phyloP scores from a whole-genome alignment of 2,888 invertebrate genomes.

The Masnerella sp. region DNA sequence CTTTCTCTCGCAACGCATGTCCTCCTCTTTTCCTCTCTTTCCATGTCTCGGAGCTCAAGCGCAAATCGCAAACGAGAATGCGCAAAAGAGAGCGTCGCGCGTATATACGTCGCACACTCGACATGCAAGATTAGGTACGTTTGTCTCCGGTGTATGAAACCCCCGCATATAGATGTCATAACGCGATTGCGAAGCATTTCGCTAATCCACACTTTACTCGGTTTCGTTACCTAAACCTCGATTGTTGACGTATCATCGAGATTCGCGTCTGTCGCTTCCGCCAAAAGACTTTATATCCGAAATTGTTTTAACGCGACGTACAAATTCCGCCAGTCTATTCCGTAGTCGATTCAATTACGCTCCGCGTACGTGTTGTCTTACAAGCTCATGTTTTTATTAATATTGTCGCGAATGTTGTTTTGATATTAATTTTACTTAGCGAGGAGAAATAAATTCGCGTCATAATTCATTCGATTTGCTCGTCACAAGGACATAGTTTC shows the following conservation, averaged over 20 bases:
- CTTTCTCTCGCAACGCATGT: constrained; percentile 33
- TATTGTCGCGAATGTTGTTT: constrained; percentile 15
- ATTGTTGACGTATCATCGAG: constrained; percentile 52
- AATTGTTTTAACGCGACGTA: too few species aligned
- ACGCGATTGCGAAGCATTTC: constrained; percentile 69
- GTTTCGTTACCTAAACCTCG: constrained; percentile 63
- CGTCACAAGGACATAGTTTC: constrained; percentile 49
- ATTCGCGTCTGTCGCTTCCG: constrained; percentile 34
- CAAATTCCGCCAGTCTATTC: too few species aligned
- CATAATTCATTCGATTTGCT: constrained; percentile 55
- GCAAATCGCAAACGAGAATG: constrained; percentile 60
- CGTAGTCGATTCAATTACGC: not conserved
- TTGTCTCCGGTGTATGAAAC: constrained; percentile 67
- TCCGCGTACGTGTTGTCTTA: not conserved
- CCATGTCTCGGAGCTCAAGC: constrained; percentile 53
- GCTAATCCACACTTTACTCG: constrained; percentile 70
- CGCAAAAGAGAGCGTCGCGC: constrained; percentile 60
- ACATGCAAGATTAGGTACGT: constrained; percentile 63
- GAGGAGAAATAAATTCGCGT: constrained; percentile 38
- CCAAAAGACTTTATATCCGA: constrained; percentile 28
- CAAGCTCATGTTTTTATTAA: constrained; percentile 32
- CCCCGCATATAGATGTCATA: constrained; percentile 65
- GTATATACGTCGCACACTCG: constrained; percentile 41
- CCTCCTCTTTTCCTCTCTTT: constrained; percentile 54
- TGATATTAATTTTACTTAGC: constrained; percentile 29